Evolutionary conservation across 2,113 vertebrate genomes (phyloP), one percentile per base, ranked within the genome.

Genomic region (Argyrosomus japonicus): DNA sequence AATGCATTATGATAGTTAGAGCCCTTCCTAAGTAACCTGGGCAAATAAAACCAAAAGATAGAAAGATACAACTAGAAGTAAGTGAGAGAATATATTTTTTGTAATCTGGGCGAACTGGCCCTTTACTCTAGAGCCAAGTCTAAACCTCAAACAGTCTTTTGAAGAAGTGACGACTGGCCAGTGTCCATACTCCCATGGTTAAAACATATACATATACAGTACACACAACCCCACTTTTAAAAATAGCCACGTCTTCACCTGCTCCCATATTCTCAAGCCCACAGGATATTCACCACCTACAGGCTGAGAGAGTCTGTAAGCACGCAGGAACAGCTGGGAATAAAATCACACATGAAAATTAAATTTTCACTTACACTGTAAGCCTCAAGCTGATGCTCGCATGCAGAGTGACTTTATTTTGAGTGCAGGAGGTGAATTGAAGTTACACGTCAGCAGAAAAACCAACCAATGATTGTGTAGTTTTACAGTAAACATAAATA

Each of bases 241-340:
- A 64, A 70, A 68, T 68, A 70, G 71, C 5, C 18, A 10, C 51
- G 21, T 50, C 56, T 57, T 69, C 48, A 77, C 32, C 51, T 67
- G 60, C 47, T 54, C 67, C 67, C 43, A 12, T 63, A 18, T 18
- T 43, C 47, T 45, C 36, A 60, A 62, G 18, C 65, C 68, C 51
- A 40, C 13, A 48, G 57, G 82, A 71, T 40, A 47, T 47, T 13
- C 13, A 14, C 45, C 53, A 62, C 45, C 74, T 45, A 79, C 61
- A 76, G 64, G 2, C 15, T 43, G 32, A 68, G 36, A 50, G 36
- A 32, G 74, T 53, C 5, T 25, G 14, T 40, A 6, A 14, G 10
- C 4, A 68, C 43, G 50, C 23, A 47, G 57, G 32, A 68, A 29
- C 69, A 78, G 29, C 63, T 45, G 56, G 19, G 10, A 5, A 50